A percentile compares a stretch with the other conserved stretches of the same genome.
phyloP scores from a whole-genome alignment of 37 sponge, comb jelly and placozoan species.

The Oscarella lobularis region DNA sequence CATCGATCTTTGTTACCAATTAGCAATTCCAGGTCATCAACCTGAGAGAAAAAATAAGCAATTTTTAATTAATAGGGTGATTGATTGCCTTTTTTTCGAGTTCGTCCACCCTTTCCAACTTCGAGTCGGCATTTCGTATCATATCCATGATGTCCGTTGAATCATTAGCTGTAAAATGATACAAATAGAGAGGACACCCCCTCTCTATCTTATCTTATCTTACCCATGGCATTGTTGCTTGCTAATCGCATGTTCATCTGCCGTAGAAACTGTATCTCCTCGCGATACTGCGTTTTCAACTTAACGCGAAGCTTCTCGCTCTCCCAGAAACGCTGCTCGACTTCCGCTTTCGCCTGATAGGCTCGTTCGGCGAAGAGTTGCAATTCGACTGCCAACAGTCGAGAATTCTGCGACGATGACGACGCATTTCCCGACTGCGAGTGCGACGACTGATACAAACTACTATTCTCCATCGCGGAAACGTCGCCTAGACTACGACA shows the following conservation, averaged over 20 bases:
- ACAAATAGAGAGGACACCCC: not conserved
- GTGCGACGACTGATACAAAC: too few species aligned
- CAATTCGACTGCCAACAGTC: not conserved
- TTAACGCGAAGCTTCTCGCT: not conserved
- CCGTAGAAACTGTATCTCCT: not conserved
- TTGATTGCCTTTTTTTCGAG: too few species aligned
- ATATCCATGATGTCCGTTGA: not conserved
- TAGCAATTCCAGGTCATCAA: not conserved
- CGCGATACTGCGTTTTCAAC: not conserved
- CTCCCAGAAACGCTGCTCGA: not conserved
- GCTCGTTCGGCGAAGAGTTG: not conserved
- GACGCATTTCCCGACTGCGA: not conserved
- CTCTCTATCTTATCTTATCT: not conserved
- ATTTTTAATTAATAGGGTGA: too few species aligned
- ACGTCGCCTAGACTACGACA: not conserved
- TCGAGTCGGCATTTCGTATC: too few species aligned
- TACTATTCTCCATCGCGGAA: not conserved
- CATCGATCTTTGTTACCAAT: not conserved
- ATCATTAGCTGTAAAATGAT: not conserved
- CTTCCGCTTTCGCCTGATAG: not conserved
- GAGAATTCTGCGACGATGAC: not conserved
- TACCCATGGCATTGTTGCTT: not conserved
- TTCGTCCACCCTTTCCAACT: too few species aligned
- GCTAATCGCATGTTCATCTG: not conserved
- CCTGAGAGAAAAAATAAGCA: not conserved